Evolutionary conservation across 2,797 vertebrate species (phyloP), one percentile per base, ranked within the genome.

Genomic region (Rhinoraja longicauda): DNA sequence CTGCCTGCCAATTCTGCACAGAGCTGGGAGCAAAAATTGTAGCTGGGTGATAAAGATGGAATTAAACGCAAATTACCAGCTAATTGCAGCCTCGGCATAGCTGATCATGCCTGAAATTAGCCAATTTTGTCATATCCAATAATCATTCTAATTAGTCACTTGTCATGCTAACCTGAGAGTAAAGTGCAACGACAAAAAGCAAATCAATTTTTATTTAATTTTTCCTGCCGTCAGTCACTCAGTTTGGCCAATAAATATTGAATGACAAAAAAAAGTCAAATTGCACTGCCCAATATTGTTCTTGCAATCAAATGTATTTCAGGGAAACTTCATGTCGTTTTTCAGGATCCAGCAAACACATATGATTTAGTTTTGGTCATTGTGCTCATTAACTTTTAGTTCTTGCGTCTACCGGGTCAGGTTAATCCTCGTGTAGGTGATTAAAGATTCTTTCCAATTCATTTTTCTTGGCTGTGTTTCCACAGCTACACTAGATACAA

Each of bases 71-170:
- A 88, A 88, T 88, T 88, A 67, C 59, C 59, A 67, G 17, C 36
- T 88, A 88, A 88, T 88, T 88, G 62, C 84, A 67, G 1, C 62
- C n/a, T 36, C 62, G 67, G 62, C 84, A 67, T 88, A 36, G 84
- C 62, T 67, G 84, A 67, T 88, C 84, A 88, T 88, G 84, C 84
- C n/a, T 64, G 82, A 86, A 86, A 86, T 86, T 86, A 86, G 62
- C 82, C 62, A 67, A 24, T 88, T 62, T 88, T 62, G 64, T 78
- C 36, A 21, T 32, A 88, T n/a, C 19, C 84, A 67, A n/a, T 67
- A 88, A 88, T 88, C 62, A 67, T n/a, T 62, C 53, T 36, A 88
- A 88, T 88, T 88, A 88, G 62, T 36, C 17, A 88, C 62, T 67
- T 88, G 84, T 32, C 62, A 88, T 88, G 62, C 62, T 36, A 67